Percentiles rank a stretch among this genome's conserved stretches.
Evolutionary conservation across 2,888 invertebrate genomes (phyloP).

Genomic region (Drosophila trichaetosa): DNA sequence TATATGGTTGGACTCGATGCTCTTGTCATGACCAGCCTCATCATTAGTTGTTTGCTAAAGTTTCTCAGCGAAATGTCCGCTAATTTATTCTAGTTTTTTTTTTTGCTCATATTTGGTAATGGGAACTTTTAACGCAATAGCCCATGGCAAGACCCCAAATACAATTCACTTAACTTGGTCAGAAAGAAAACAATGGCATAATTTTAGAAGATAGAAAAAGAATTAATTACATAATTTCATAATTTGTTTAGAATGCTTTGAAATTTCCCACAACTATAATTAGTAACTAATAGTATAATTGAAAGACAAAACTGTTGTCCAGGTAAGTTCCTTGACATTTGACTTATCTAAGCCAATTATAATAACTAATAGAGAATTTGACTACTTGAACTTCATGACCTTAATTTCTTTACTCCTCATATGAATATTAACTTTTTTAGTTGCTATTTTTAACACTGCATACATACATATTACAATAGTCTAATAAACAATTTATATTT

Average conservation of each 20-base stretch:
- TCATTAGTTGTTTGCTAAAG: constrained; percentile 3
- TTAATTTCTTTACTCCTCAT: not conserved
- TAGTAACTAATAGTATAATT: not conserved
- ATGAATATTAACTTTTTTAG: not conserved
- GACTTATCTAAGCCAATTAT: constrained; percentile 10
- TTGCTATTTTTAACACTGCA: not conserved
- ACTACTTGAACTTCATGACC: not conserved
- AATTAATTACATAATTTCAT: not conserved
- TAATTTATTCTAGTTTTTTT: constrained; percentile 56
- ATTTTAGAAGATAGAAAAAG: not conserved
- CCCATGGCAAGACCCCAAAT: not conserved
- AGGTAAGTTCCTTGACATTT: constrained; percentile 11
- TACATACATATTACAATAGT: not conserved
- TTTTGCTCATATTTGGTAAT: constrained; percentile 48
- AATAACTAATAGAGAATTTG: not conserved
- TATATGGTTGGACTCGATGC: constrained; percentile 39
- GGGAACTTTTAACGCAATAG: constrained; percentile 19
- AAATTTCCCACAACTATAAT: not conserved
- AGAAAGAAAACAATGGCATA: not conserved
- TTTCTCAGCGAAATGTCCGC: constrained; percentile 37
- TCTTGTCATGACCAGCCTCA: constrained; percentile 26
- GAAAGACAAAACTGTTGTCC: not conserved
- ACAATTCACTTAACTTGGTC: not conserved
- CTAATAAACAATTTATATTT: not conserved
- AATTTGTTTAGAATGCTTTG: not conserved